These are phyloP conservation scores for Diarsia brunnea DNA, from an alignment of 2,888 invertebrate species.

Conservation along the genomic window DNA sequence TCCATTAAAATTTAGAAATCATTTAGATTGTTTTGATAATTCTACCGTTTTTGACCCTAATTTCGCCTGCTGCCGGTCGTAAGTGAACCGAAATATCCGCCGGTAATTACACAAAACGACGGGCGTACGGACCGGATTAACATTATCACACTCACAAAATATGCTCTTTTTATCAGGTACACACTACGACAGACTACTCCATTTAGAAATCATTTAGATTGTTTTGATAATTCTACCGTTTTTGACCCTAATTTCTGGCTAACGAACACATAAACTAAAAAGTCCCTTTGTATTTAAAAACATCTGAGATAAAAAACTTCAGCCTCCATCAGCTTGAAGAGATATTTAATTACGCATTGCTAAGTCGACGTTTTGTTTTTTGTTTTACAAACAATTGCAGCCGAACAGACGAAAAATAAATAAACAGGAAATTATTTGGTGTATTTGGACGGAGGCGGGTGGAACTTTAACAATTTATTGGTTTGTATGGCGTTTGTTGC, in stretches of 20 bases:
- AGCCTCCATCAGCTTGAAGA: neutral
- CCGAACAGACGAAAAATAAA: constrained; percentile 39
- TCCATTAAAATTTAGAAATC: too few relatives aligned
- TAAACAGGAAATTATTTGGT: constrained; percentile 25
- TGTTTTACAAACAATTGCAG: constrained; percentile 50
- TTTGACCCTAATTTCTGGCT: neutral
- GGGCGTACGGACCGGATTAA: constrained; percentile 4
- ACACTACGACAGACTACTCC: too few relatives aligned
- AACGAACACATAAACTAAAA: neutral
- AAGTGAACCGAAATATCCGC: constrained; percentile 59
- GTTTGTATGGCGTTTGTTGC: constrained; percentile 5
- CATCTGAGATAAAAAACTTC: neutral
- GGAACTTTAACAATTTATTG: constrained; percentile 23
- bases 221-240: too few relatives aligned
- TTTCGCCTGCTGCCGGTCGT: neutral
- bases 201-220: too few relatives aligned
- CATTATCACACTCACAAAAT: constrained; percentile 5
- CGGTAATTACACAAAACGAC: constrained; percentile 70
- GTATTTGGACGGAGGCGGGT: neutral
- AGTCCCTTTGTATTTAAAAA: neutral
- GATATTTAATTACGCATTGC: constrained; percentile 26
- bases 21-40: too few relatives aligned
- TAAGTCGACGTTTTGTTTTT: constrained; percentile 17
- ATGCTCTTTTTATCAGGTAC: too few relatives aligned
- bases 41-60: too few relatives aligned